Percentiles rank a stretch among this genome's conserved stretches.
These are phyloP conservation scores for Eremophila alpestris DNA, from an alignment of 2,797 vertebrate genomes.

Conservation along the genomic window DNA sequence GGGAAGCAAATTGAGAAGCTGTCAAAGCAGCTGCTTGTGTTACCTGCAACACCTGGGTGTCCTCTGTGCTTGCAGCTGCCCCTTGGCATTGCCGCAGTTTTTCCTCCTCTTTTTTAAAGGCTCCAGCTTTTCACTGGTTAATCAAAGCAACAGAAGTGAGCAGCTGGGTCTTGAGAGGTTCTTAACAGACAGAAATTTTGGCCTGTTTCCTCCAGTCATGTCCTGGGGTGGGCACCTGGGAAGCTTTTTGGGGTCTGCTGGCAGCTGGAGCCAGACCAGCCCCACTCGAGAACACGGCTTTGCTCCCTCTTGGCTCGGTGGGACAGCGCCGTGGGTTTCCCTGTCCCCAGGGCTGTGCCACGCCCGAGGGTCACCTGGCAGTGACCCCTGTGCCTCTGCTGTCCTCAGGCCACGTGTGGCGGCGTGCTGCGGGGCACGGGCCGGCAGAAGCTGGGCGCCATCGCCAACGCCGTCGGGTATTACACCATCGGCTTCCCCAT, in stretches of 20 bases:
- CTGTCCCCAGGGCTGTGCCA: neutral
- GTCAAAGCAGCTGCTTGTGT: neutral
- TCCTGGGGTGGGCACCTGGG: neutral
- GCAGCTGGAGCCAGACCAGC: neutral
- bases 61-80: neutral
- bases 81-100: neutral
- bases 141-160: neutral
- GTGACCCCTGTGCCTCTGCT: neutral
- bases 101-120: neutral
- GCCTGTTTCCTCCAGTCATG: neutral
- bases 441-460: constrained; percentile 87
- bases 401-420: constrained; percentile 72
- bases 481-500: constrained; percentile 85
- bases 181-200: neutral
- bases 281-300: neutral
- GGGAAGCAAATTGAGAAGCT: neutral
- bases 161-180: neutral
- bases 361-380: neutral
- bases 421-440: constrained; percentile 86
- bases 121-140: neutral
- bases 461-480: constrained; percentile 83
- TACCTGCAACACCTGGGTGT: neutral
- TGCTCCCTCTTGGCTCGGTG: neutral
- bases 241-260: neutral
- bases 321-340: neutral